phyloP scores from a whole-genome alignment of 2,113 vertebrate genomes.

The Protobothrops mucrosquamatus region DNA sequence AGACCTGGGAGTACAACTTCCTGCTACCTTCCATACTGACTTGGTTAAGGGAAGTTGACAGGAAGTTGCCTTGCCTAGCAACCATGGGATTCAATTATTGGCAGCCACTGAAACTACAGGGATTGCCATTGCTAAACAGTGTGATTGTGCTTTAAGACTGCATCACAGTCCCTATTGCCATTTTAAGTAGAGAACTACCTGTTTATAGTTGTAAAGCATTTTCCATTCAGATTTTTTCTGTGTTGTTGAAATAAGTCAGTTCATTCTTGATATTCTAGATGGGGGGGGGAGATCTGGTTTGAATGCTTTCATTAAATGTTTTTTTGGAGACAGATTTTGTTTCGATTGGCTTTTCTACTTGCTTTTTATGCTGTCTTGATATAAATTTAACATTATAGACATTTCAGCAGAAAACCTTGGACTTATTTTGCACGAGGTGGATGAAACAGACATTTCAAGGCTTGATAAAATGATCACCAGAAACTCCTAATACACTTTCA shows the following conservation, averaged over 20 bases:
- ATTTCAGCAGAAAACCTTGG: slow-evolving; percentile 51
- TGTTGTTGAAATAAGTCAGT: slow-evolving; percentile 55
- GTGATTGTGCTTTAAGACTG: background rate
- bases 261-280: slow-evolving; percentile 64
- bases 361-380: slow-evolving; percentile 49
- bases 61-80: background rate
- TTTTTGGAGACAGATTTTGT: slow-evolving; percentile 11
- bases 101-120: background rate
- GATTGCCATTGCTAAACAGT: background rate
- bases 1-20: background rate
- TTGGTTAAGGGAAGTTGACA: background rate
- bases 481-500: background rate
- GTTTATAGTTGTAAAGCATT: slow-evolving; percentile 31
- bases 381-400: slow-evolving; percentile 36
- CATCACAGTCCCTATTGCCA: background rate
- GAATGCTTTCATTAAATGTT: slow-evolving; percentile 54
- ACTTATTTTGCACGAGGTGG: slow-evolving; percentile 56
- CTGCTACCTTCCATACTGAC: background rate
- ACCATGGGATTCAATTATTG: background rate
- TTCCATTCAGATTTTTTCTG: slow-evolving; percentile 47
- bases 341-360: slow-evolving; percentile 39
- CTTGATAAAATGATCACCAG: background rate
- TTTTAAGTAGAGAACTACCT: background rate
- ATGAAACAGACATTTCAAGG: slow-evolving; percentile 1
- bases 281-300: slow-evolving; percentile 29